Evolutionary conservation across 2,113 vertebrate species (phyloP).

Genomic region (Oostethus manadensis): DNA sequence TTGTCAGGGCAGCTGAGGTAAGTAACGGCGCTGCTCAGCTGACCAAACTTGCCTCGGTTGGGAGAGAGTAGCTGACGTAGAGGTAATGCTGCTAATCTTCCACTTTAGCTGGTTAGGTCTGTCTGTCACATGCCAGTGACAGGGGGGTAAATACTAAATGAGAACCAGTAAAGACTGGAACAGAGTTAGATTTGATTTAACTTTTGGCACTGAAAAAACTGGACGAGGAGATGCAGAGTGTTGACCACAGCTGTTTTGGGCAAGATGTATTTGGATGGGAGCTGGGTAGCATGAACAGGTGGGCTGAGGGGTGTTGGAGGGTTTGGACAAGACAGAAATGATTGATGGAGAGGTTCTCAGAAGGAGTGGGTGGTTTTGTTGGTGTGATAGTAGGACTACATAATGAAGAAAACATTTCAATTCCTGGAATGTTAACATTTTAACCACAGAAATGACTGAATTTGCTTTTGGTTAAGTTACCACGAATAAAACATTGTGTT

Average conservation of each 20-base stretch:
- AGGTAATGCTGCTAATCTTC: slow-evolving; percentile 63
- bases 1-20: slow-evolving; percentile 24
- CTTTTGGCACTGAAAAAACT: slow-evolving; percentile 20
- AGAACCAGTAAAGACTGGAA: not conserved
- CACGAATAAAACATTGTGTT: too few species aligned
- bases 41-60: slow-evolving; percentile 30
- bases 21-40: slow-evolving; percentile 46
- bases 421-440: too few species aligned
- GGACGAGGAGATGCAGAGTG: slow-evolving; percentile 10
- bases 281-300: slow-evolving; percentile 32
- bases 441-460: too few species aligned
- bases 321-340: slow-evolving; percentile 2
- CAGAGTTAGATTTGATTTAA: slow-evolving; percentile 1
- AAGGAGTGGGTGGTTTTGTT: not conserved
- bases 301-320: slow-evolving; percentile 10
- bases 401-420: too few species aligned
- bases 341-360: slow-evolving; percentile 20
- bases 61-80: slow-evolving; percentile 38
- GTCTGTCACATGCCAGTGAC: slow-evolving; percentile 39
- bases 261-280: slow-evolving; percentile 30
- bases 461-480: too few species aligned
- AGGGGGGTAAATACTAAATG: slow-evolving; percentile 15
- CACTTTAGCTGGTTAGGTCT: slow-evolving; percentile 52
- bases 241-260: slow-evolving; percentile 24
- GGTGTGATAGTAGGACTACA: too few species aligned